Evolutionary conservation across 2,888 invertebrate genomes (phyloP), one percentile per base, ranked within the genome.

Genomic region (Plebejus argus): DNA sequence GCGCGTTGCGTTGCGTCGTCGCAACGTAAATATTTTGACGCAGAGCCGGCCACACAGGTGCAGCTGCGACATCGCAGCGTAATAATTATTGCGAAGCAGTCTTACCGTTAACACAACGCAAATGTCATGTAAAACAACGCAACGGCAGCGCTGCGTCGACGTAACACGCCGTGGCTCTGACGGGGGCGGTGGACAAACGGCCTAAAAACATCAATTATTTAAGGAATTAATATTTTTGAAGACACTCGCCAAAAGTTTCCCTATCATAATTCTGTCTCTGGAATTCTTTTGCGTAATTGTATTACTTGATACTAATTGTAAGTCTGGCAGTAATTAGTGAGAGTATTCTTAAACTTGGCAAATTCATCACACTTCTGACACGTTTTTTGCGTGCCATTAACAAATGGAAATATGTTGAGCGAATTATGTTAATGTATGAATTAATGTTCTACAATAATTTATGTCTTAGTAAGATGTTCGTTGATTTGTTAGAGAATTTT

Each of bases 341-440:
- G 66, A 66, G 66, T 28, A 66, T 66, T 66, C 18, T 66, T 18
- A 66, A 61, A 61, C 61, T 61, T 61, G 20, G 8, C 8, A 20
- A 61, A 66, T 66, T 33, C 66, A 66, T 66, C 66, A 66, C 6
- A 12, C 20, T 66, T 66, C 28, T 66, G 66, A 28, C 66, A 66
- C 28, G 12, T 23, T 61, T 28, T 66, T 66, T 66, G 66, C 15
- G 66, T 66, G 15, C 15, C 28, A 66, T 66, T 33, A 66, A 66
- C 15, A 66, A 66, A 66, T 66, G 12, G 66, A 66, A 66, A 66
- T 61, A 3, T 12, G 61, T 23, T 23, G 8, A 23, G n/a, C 20
- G 5, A 58, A 20, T 58, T 58, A 58, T 58, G 58, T n/a, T 58
- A 20, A 58, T 58, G 4, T 5, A 53, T 49, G 12, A 15, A n/a